These are phyloP conservation scores for Desmodus rotundus DNA, from an alignment of 2,113 vertebrate genomes.

Conservation along the genomic window DNA sequence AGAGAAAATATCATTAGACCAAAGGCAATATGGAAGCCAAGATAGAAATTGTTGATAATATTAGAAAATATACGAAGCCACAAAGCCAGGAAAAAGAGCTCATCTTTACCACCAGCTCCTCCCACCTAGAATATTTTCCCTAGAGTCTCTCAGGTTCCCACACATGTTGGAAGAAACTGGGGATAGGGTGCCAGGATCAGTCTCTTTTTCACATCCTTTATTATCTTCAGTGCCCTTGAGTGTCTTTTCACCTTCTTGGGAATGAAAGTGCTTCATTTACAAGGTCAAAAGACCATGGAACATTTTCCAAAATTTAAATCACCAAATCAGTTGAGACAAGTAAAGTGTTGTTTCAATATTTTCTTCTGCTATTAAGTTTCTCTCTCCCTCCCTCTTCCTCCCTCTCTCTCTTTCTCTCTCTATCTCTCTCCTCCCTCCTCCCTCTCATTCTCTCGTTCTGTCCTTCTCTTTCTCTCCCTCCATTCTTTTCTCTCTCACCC, in stretches of 20 bases:
- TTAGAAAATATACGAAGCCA: constrained; percentile 37
- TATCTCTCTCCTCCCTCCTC: no score
- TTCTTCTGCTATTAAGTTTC: background rate
- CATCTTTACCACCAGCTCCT: background rate
- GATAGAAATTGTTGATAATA: constrained; percentile 20
- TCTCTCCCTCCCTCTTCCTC: background rate
- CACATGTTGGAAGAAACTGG: background rate
- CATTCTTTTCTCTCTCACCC: background rate
- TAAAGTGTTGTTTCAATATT: constrained; percentile 16
- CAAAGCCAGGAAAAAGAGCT: background rate
- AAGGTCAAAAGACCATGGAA: constrained; percentile 48
- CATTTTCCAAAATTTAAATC: constrained; percentile 38
- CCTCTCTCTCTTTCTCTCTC: background rate
- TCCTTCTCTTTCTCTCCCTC: background rate
- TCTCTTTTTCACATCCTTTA: constrained; percentile 1
- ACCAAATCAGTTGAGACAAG: constrained; percentile 13
- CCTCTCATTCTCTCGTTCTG: background rate
- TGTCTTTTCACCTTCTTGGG: background rate
- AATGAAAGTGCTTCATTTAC: constrained; percentile 35
- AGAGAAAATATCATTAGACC: background rate
- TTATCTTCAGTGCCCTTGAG: constrained; percentile 24
- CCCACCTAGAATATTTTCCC: background rate
- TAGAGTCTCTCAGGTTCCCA: background rate
- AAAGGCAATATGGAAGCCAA: background rate
- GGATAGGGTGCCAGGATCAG: background rate